phyloP scores from a whole-genome alignment of 2,888 invertebrate species.

The Seira ritae region DNA sequence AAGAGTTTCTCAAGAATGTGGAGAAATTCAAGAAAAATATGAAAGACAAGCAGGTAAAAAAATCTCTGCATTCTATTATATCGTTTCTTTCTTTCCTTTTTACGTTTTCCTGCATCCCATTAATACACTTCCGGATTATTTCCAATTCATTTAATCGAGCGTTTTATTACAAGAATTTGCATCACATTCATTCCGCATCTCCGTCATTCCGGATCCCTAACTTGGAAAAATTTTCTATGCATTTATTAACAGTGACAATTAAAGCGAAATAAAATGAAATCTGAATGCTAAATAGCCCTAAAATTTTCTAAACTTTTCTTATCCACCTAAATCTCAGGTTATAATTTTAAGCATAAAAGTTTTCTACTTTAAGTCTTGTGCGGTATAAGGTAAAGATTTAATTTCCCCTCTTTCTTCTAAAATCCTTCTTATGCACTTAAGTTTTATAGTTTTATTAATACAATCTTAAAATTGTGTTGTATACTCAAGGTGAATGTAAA shows the following conservation, averaged over 20 bases:
- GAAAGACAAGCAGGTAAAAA: slow-evolving; percentile 82
- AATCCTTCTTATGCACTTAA: slow-evolving; percentile 24
- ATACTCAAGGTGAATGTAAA: slow-evolving; percentile 54
- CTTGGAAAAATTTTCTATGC: no score
- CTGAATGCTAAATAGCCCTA: neutral
- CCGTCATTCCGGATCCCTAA: neutral
- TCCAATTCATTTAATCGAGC: neutral
- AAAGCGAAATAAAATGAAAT: slow-evolving; percentile 31
- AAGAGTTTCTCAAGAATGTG: slow-evolving; percentile 81
- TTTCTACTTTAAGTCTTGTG: neutral
- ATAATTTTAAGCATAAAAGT: neutral
- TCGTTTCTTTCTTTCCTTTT: neutral
- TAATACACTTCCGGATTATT: neutral
- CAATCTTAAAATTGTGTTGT: no score
- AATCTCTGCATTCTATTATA: neutral
- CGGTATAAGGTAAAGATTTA: neutral
- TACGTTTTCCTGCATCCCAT: neutral
- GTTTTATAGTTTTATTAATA: slow-evolving; percentile 30
- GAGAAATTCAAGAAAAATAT: slow-evolving; percentile 83
- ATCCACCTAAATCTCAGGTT: neutral
- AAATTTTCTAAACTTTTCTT: no score
- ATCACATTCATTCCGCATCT: neutral
- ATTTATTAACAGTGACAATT: slow-evolving; percentile 35
- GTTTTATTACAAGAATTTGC: neutral
- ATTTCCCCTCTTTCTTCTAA: neutral